phyloP scores from a whole-genome alignment of 2,113 vertebrate species.

The Ceratotherium simum region DNA sequence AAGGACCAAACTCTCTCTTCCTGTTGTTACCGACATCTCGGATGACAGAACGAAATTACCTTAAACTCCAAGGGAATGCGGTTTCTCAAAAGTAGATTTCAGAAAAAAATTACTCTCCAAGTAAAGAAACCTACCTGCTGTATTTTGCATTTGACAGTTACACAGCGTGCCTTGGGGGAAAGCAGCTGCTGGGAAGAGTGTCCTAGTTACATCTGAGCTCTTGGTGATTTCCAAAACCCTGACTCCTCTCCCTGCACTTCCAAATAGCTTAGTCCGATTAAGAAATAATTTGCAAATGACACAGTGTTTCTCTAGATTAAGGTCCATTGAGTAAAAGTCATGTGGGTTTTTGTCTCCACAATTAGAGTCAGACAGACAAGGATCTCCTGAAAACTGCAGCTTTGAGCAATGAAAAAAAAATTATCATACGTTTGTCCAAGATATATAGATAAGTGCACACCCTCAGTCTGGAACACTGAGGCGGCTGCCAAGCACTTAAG shows the following conservation, averaged over 20 bases:
- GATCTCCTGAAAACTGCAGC: constrained; percentile 42
- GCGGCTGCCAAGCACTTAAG: background rate
- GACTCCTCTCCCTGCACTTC: background rate
- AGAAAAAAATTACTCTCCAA: background rate
- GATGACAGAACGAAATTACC: constrained; percentile 76
- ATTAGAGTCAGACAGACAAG: constrained; percentile 30
- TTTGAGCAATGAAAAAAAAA: background rate
- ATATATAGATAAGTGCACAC: background rate
- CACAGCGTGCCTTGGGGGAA: background rate
- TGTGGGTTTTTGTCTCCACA: constrained; percentile 45
- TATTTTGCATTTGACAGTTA: background rate
- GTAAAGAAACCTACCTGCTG: background rate
- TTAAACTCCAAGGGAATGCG: constrained; percentile 61
- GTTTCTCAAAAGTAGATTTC: constrained; percentile 16
- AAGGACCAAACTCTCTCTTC: constrained; percentile 78
- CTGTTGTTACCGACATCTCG: constrained; percentile 69
- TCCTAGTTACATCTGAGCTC: background rate
- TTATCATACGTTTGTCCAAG: background rate
- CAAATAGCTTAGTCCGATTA: constrained; percentile 35
- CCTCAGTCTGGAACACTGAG: background rate
- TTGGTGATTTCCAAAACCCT: background rate
- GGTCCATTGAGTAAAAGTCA: constrained; percentile 35
- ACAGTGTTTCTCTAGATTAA: constrained; percentile 49
- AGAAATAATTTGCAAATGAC: constrained; percentile 61
- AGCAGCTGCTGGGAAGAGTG: background rate